These are phyloP conservation scores for Conus canariensis DNA, from an alignment of 2,888 invertebrate species.

Conservation along the genomic window DNA sequence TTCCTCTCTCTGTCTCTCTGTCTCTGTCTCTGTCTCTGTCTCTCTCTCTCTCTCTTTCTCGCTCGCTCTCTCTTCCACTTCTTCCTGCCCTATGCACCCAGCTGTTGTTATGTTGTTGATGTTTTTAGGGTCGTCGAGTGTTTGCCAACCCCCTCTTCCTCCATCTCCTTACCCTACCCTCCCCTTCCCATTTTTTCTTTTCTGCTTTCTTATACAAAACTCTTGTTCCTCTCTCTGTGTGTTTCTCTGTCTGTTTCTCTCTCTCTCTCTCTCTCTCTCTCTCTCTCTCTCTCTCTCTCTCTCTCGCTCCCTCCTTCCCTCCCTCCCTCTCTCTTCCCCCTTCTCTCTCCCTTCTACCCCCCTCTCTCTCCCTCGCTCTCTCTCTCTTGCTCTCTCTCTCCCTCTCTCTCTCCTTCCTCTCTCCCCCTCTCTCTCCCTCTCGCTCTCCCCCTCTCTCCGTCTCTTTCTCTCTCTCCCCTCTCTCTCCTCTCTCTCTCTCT, in stretches of 20 bases:
- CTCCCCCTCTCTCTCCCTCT: not conserved
- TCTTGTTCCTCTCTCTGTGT: too few relatives aligned
- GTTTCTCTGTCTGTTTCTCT: too few relatives aligned
- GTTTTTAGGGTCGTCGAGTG: too few relatives aligned
- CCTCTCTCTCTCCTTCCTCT: not conserved
- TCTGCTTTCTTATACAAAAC: too few relatives aligned
- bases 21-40: not conserved
- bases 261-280: not conserved
- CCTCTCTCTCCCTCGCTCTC: conserved; percentile 2
- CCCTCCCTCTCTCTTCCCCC: not conserved
- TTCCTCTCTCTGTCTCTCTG: not conserved
- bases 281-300: not conserved
- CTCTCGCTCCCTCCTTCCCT: not conserved
- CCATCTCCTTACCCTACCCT: too few relatives aligned
- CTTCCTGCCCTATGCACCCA: not conserved
- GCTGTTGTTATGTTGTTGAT: too few relatives aligned
- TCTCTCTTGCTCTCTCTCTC: conserved; percentile 13
- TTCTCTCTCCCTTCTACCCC: not conserved
- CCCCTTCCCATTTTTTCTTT: too few relatives aligned
- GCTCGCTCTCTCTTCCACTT: not conserved
- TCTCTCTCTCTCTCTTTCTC: not conserved
- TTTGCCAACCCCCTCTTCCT: too few relatives aligned
- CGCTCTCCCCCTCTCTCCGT: not conserved
- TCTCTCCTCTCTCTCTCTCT: not conserved
- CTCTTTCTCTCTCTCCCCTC: too few relatives aligned